phyloP scores from a whole-genome alignment of 2,797 vertebrate species.

The Myoxocephalus aenaeus region DNA sequence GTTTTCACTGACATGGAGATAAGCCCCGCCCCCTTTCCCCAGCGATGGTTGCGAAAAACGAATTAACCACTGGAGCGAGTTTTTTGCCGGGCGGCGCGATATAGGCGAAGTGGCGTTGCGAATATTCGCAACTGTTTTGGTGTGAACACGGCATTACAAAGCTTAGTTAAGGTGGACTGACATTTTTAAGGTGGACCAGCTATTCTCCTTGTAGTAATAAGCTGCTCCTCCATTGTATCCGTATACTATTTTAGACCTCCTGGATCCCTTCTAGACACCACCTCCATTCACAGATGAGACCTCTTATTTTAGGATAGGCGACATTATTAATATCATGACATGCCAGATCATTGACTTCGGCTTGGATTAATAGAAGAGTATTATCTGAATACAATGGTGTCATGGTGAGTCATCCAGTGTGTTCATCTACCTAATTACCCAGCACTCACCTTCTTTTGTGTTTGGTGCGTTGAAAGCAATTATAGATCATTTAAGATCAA shows the following conservation, averaged over 20 bases:
- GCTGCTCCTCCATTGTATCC: background rate
- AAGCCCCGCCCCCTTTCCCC: too few relatives aligned
- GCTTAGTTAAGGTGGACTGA: background rate
- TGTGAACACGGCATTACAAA: too few relatives aligned
- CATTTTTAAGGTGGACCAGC: background rate
- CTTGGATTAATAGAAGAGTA: background rate
- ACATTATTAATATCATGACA: constrained; percentile 1
- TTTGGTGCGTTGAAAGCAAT: background rate
- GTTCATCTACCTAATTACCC: background rate
- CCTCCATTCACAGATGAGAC: background rate
- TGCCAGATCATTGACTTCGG: background rate
- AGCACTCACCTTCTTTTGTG: background rate
- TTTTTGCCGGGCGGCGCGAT: too few relatives aligned
- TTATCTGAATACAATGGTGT: background rate
- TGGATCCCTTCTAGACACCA: background rate
- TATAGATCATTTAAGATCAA: background rate
- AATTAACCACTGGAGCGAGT: too few relatives aligned
- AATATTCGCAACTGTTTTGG: too few relatives aligned
- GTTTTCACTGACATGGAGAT: too few relatives aligned
- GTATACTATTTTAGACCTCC: background rate
- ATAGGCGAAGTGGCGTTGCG: too few relatives aligned
- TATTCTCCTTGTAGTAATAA: background rate
- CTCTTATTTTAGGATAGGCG: background rate
- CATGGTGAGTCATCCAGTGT: background rate
- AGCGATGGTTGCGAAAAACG: too few relatives aligned